These are phyloP conservation scores for Drosophila setifemur DNA, from an alignment of 1,140 invertebrate genomes.

Conservation along the genomic window DNA sequence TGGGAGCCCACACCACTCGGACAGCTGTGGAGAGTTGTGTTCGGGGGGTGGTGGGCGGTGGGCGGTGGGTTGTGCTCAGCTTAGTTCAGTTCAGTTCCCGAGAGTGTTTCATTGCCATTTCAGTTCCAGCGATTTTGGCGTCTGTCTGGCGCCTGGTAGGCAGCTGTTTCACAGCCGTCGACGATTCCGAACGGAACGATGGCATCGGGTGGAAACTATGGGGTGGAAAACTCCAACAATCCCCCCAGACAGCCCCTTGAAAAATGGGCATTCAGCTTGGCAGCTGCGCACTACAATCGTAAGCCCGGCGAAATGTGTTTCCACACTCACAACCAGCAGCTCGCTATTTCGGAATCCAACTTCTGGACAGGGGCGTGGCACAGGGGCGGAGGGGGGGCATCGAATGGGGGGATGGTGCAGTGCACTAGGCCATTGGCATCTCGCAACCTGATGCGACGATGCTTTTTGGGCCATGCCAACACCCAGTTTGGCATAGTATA, in stretches of 20 bases:
- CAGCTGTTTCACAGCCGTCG: conserved; percentile 64
- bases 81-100: too few relatives aligned
- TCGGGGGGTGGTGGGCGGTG: neutral
- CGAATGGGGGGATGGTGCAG: conserved; percentile 27
- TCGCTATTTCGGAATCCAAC: conserved; percentile 5
- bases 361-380: conserved; percentile 43
- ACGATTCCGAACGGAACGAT: conserved; percentile 42
- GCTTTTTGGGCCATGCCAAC: conserved; percentile 45
- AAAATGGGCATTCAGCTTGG: conserved; percentile 51
- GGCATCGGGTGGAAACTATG: neutral
- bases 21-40: conserved; percentile 16
- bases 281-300: conserved; percentile 42
- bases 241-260: neutral
- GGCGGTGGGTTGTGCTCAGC: neutral
- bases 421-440: conserved; percentile 79
- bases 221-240: neutral
- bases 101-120: conserved; percentile 74
- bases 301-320: conserved; percentile 46
- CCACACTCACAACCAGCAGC: too few relatives aligned
- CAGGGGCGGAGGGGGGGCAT: conserved; percentile 8
- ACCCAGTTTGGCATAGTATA: conserved; percentile 30
- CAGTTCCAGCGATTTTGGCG: conserved; percentile 44
- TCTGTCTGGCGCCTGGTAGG: conserved; percentile 76
- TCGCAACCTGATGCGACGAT: conserved; percentile 59
- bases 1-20: conserved; percentile 46